A percentile compares a stretch with the other conserved stretches of the same genome.
These are phyloP conservation scores for Ancistrus triradiatus DNA, from an alignment of 2,113 vertebrate species.

Conservation along the genomic window DNA sequence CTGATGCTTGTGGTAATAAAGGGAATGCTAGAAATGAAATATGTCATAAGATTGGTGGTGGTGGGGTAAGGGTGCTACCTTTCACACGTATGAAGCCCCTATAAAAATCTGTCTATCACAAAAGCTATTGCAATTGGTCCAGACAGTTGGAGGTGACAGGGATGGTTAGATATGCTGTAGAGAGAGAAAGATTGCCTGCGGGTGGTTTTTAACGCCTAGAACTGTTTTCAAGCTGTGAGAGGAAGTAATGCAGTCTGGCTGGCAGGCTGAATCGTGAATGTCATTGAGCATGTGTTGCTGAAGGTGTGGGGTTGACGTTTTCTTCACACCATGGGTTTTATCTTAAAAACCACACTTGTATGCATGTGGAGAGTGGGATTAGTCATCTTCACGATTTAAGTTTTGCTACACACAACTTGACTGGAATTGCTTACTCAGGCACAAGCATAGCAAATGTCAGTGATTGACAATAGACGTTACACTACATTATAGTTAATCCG, in stretches of 20 bases:
- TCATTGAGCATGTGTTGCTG: conserved; percentile 35
- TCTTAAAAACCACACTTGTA: conserved; percentile 4
- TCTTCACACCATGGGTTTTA: conserved; percentile 21
- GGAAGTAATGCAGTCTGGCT: conserved; percentile 21
- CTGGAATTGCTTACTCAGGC: too few relatives aligned
- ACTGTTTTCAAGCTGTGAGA: conserved; percentile 32
- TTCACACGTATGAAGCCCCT: conserved; percentile 23
- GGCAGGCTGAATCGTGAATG: conserved; percentile 33
- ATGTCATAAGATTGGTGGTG: not conserved
- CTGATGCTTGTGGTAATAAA: not conserved
- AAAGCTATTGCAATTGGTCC: conserved; percentile 14
- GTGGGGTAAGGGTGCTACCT: not conserved
- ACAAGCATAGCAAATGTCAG: too few relatives aligned
- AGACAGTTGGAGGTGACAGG: conserved; percentile 29
- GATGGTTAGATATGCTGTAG: conserved; percentile 19
- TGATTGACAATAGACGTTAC: too few relatives aligned
- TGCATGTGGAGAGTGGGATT: not conserved
- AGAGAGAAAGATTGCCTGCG: conserved; percentile 30
- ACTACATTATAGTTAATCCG: too few relatives aligned
- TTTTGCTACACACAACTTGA: too few relatives aligned
- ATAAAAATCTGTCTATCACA: conserved; percentile 19
- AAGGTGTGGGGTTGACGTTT: conserved; percentile 19
- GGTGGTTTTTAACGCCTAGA: conserved; percentile 33
- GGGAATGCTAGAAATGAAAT: not conserved
- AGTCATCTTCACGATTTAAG: too few relatives aligned